phyloP scores from a whole-genome alignment of 2,113 vertebrate species.

The Corythornis madagascariensis region DNA sequence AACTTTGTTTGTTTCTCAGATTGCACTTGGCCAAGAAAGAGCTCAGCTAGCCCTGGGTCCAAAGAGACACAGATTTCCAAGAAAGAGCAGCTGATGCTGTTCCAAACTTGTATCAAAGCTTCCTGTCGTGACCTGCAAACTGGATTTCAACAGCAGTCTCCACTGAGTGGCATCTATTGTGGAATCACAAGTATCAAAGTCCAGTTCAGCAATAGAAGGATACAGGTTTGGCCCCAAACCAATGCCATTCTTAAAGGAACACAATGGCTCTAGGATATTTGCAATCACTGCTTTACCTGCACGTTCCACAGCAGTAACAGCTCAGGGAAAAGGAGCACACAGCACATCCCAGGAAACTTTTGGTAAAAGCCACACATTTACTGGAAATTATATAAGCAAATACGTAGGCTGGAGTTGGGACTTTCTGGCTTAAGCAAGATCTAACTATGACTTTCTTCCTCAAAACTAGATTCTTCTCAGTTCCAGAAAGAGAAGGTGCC shows the following conservation, averaged over 20 bases:
- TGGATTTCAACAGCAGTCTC: background rate
- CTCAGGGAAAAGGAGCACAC: background rate
- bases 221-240: background rate
- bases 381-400: background rate
- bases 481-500: background rate
- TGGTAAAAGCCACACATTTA: background rate
- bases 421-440: background rate
- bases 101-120: background rate
- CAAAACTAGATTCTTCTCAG: background rate
- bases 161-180: background rate
- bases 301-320: background rate
- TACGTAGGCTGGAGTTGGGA: background rate
- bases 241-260: background rate
- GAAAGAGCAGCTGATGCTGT: background rate
- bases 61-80: background rate
- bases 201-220: background rate
- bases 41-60: background rate
- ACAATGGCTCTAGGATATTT: background rate
- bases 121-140: background rate
- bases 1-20: background rate
- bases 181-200: background rate
- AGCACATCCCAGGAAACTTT: background rate
- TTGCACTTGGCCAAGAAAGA: background rate
- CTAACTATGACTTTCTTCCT: background rate
- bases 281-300: background rate